Conservation (phyloP, 2,797 vertebrate species). For the Sebastes glaucus region DNA sequence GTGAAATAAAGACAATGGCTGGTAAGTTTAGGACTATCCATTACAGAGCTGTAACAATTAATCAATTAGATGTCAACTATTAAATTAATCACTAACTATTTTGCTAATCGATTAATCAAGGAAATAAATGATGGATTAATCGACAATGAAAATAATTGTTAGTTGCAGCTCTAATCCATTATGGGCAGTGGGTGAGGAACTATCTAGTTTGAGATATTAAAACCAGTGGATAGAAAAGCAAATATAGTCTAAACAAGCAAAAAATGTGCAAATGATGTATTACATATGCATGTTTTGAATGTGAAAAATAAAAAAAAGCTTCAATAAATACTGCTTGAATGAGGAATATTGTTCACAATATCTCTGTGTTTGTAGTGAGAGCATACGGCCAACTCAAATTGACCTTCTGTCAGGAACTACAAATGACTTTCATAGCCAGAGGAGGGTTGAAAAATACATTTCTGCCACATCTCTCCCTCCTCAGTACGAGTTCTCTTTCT, state of each 20-base stretch:
- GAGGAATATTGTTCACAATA: background rate
- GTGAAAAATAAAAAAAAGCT: background rate
- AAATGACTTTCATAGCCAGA: slow-evolving; percentile 27
- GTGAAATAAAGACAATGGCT: background rate
- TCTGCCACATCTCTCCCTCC: slow-evolving; percentile 16
- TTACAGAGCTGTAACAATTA: too few relatives aligned
- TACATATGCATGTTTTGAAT: background rate
- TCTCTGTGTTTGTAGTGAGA: background rate
- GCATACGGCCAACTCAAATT: slow-evolving; percentile 21
- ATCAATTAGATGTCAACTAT: too few relatives aligned
- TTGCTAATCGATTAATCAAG: too few relatives aligned
- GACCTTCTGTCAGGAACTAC: slow-evolving; percentile 38
- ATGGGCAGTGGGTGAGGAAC: background rate
- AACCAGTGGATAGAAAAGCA: background rate
- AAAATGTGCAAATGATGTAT: background rate
- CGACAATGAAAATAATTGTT: too few relatives aligned
- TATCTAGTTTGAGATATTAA: background rate
- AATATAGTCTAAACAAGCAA: background rate
- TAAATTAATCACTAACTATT: too few relatives aligned
- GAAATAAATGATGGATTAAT: too few relatives aligned
- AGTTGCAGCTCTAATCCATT: background rate
- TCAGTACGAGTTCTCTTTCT: slow-evolving; percentile 32
- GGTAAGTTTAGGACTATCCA: background rate
- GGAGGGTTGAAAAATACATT: slow-evolving; percentile 1
- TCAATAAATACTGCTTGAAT: background rate